Base-by-base conservation (phyloP, 2,797 vertebrate species). In the Cyclura pinguis region DNA sequence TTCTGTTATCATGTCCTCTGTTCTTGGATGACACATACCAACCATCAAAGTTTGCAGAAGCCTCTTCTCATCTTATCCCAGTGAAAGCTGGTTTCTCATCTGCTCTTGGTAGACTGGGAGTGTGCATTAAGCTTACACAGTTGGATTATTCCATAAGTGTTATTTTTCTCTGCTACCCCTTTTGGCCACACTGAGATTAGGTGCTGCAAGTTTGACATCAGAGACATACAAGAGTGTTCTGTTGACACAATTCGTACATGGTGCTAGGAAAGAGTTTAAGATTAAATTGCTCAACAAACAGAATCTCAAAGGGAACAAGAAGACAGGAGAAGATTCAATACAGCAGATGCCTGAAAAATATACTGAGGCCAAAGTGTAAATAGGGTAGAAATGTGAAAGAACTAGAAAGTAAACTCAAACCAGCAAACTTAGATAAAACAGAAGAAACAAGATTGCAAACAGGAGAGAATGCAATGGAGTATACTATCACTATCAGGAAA, bases 221-320 rank as follows among this genome's bases (percentile, higher is more conserved):
- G 20, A 62, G 32, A 50, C 73, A 32, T 74, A 22, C 55, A 29
- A 83, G 83, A 83, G 38, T n/a, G 38, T 18, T 55, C 92, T 96
- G 93, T 77, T 94, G 92, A 38, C 84, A 94, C 0, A 24, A 84
- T 55, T n/a, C 42, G n/a, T 69, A 32, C 42, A 29, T 88, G 67
- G 73, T 96, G 96, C 95, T 93, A 96, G 94, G 73, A 92, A 96
- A 92, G 42, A 85, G 80, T 90, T 88, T 88, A 74, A 69, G 88
- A 89, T 57, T 87, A 35, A 89, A 59, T 82, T 95, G 88, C 85
- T 95, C 85, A 93, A 93, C 90, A 91, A 57, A 32, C 55, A 86
- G 14, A 80, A 16, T 90, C 89, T 93, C 62, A 77, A 0, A 6
- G 91, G 76, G 91, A 94, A 92, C 62, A 82, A 86, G 80, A 47